These are phyloP conservation scores for Sebastes trivittatus DNA, from an alignment of 2,797 vertebrate species.

Conservation along the genomic window DNA sequence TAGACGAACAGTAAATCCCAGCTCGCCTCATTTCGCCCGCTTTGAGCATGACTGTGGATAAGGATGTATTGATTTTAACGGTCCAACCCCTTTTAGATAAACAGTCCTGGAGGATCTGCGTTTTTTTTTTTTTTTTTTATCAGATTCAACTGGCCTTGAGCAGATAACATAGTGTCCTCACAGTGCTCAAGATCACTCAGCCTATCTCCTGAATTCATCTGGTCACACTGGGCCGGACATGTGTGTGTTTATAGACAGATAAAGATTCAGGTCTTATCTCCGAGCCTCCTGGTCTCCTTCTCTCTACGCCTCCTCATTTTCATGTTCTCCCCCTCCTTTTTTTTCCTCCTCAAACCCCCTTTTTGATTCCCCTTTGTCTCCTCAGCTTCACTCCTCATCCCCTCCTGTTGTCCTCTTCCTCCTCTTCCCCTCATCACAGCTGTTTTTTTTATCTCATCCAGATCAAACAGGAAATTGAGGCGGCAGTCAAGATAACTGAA, in stretches of 20 bases:
- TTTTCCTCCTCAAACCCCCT: not conserved
- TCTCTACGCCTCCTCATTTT: slow-evolving; percentile 28
- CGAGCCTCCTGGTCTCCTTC: slow-evolving; percentile 15
- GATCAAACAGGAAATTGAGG: slow-evolving; percentile 47
- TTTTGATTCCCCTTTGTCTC: not conserved
- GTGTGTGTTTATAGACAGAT: slow-evolving; percentile 57
- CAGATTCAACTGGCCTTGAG: slow-evolving; percentile 43
- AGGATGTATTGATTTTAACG: slow-evolving; percentile 60
- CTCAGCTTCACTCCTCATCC: slow-evolving; percentile 5
- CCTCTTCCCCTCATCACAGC: slow-evolving; percentile 36
- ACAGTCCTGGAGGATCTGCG: slow-evolving; percentile 44
- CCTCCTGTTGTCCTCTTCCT: not conserved
- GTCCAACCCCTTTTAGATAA: slow-evolving; percentile 57
- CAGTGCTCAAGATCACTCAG: slow-evolving; percentile 31
- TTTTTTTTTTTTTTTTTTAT: slow-evolving; percentile 25
- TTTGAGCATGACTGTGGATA: slow-evolving; percentile 46
- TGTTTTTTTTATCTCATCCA: slow-evolving; percentile 13
- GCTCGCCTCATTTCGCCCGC: slow-evolving; percentile 51
- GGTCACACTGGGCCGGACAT: slow-evolving; percentile 34
- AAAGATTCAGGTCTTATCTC: slow-evolving; percentile 60
- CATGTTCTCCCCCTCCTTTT: not conserved
- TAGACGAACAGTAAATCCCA: slow-evolving; percentile 44
- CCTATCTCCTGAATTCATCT: slow-evolving; percentile 51
- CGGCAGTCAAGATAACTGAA: slow-evolving; percentile 26
- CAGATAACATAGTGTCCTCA: slow-evolving; percentile 50